phyloP scores from a whole-genome alignment of 2,797 vertebrate genomes.

The Ficedula albicollis region DNA sequence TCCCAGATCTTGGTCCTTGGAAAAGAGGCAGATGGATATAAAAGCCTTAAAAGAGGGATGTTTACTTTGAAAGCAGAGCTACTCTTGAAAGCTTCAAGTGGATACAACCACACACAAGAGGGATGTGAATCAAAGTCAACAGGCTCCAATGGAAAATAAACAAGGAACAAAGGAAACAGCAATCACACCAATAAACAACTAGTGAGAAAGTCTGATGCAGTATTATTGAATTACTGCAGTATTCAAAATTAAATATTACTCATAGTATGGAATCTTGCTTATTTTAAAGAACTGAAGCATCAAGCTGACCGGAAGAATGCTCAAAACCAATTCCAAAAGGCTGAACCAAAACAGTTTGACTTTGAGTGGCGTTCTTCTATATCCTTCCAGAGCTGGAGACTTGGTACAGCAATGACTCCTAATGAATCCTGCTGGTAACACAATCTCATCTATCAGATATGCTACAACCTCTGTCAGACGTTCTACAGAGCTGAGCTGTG shows the following conservation, averaged over 20 bases:
- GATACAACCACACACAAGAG: background rate
- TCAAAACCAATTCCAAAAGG: background rate
- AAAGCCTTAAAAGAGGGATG: rapidly evolving
- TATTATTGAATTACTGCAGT: background rate
- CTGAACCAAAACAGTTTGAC: background rate
- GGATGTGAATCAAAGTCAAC: background rate
- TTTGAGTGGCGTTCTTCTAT: background rate
- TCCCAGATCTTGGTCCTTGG: background rate
- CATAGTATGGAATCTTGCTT: background rate
- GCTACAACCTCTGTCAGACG: background rate
- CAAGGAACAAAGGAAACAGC: background rate
- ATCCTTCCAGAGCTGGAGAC: background rate
- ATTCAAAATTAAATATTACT: background rate
- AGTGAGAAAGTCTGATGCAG: background rate
- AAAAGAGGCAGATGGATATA: background rate
- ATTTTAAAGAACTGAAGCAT: background rate
- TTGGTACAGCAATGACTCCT: background rate
- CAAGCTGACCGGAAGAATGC: background rate
- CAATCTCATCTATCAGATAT: background rate
- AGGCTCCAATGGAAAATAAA: background rate
- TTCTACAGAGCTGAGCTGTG: rapidly evolving
- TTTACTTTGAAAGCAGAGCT: background rate
- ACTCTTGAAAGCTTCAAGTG: background rate
- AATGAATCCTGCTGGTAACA: background rate
- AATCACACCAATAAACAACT: background rate